Conservation (phyloP, 2,888 invertebrate species). For the Melieria picta region DNA sequence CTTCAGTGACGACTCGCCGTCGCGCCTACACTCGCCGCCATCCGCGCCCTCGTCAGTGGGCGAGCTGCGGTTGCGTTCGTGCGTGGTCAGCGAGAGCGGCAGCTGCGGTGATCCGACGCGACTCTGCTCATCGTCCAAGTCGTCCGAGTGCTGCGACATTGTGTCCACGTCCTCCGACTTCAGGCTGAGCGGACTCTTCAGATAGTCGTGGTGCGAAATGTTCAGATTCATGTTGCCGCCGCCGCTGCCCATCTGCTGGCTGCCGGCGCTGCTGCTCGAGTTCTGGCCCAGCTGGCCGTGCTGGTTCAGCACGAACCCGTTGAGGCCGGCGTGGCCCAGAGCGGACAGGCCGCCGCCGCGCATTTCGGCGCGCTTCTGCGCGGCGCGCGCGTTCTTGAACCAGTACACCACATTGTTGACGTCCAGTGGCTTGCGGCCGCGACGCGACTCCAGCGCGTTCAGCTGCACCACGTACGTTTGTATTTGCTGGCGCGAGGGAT, state of each 20-base stretch:
- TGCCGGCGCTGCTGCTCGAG: slow-evolving; percentile 55
- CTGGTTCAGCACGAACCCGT: slow-evolving; percentile 62
- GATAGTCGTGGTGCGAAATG: slow-evolving; percentile 72
- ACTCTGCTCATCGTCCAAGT: slow-evolving; percentile 72
- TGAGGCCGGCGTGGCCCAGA: slow-evolving; percentile 61
- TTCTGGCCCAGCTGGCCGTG: slow-evolving; percentile 60
- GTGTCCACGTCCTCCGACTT: slow-evolving; percentile 72
- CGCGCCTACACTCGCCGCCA: slow-evolving; percentile 45
- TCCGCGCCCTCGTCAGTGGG: slow-evolving; percentile 53
- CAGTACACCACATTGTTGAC: slow-evolving; percentile 96
- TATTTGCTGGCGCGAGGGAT: slow-evolving; percentile 96
- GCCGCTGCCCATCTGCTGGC: slow-evolving; percentile 44
- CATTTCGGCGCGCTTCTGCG: slow-evolving; percentile 90
- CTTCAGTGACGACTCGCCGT: slow-evolving; percentile 48
- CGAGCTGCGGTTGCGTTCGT: slow-evolving; percentile 62
- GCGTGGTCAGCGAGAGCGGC: slow-evolving; percentile 77
- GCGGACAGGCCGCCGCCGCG: slow-evolving; percentile 68
- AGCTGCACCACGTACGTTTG: slow-evolving; percentile 94
- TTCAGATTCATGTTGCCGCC: slow-evolving; percentile 65
- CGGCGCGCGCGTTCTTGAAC: slow-evolving; percentile 98
- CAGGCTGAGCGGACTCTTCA: slow-evolving; percentile 74
- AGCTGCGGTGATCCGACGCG: slow-evolving; percentile 77
- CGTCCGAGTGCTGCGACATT: slow-evolving; percentile 76
- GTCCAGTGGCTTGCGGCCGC: slow-evolving; percentile 92
- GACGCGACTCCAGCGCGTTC: slow-evolving; percentile 90